These are phyloP conservation scores for Drosophila jambulina DNA, from an alignment of 1,140 invertebrate genomes.

Conservation along the genomic window DNA sequence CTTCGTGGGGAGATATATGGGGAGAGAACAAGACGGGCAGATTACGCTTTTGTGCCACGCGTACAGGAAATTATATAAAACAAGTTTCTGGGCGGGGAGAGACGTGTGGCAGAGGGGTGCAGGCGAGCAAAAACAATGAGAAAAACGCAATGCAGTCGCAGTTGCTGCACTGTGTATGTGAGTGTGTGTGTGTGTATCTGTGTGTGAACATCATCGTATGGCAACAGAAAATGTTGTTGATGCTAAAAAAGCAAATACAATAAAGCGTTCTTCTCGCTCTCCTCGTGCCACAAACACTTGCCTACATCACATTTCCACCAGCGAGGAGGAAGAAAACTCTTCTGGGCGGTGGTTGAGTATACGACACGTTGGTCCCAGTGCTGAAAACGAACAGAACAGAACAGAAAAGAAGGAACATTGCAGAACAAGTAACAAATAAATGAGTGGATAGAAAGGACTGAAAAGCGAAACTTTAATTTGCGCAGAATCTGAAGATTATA, in stretches of 20 bases:
- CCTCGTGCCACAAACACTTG: conserved; percentile 34
- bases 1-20: conserved; percentile 14
- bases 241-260: conserved; percentile 74
- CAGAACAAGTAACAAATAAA: conserved; percentile 17
- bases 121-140: conserved; percentile 69
- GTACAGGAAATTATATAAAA: conserved; percentile 82
- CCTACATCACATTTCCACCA: conserved; percentile 39
- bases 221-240: conserved; percentile 74
- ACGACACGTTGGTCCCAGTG: conserved; percentile 61
- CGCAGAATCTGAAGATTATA: conserved; percentile 36
- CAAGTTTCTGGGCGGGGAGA: conserved; percentile 55
- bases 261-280: conserved; percentile 57
- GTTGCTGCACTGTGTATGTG: conserved; percentile 27
- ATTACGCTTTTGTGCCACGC: conserved; percentile 79
- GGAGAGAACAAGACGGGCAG: conserved; percentile 32
- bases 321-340: conserved; percentile 47
- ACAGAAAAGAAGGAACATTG: no score
- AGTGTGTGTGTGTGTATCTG: conserved; percentile 31
- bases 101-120: not conserved
- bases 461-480: conserved; percentile 43
- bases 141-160: conserved; percentile 74
- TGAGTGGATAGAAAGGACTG: conserved; percentile 13
- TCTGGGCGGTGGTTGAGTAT: conserved; percentile 63
- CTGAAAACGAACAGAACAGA: conserved; percentile 7
- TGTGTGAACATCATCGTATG: conserved; percentile 46